Evolutionary conservation across 2,888 invertebrate genomes (phyloP), one percentile per base, ranked within the genome.

Genomic region (Synergus laeviventris): DNA sequence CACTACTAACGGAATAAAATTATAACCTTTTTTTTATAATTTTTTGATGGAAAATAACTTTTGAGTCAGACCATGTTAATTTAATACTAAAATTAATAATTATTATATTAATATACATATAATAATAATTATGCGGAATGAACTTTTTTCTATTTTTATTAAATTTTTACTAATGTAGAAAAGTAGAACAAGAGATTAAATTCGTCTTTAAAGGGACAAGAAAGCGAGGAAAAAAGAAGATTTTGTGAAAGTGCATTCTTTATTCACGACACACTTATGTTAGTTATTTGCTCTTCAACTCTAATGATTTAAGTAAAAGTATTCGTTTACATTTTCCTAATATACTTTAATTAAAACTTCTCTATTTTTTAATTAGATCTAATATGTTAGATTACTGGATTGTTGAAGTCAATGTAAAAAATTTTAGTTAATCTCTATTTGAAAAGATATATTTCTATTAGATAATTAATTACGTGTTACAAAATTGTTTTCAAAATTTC

Each of bases 191-290:
- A 49, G 31, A 49, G 49, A 14, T 38, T 66, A 45, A 16, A 12
- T 66, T 66, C 5, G 5, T n/a, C n/a, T 31, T 45, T 49, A n/a
- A 24, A 45, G n/a, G 45, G 4, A 49, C 49, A 49, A 49, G 70
- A 70, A 49, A 70, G 45, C n/a, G n/a, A n/a, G 16, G 24, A 66
- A 24, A 66, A 31, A 70, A 70, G 45, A 49, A 31, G 21, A 56
- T 56, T 70, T 70, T 70, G 70, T 70, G 70, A 70, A 70, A 70
- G 70, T 45, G 11, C n/a, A 70, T 70, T 70, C 66, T 49, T 49
- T 49, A 45, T 70, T 70, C n/a, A 24, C 31, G 16, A 16, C 45
- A n/a, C 49, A 70, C n/a, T n/a, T 7, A n/a, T 21, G 21, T 0
- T 5, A 12, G 9, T n/a, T 14, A 49, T 16, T n/a, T 49, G n/a